phyloP scores from a whole-genome alignment of 2,888 invertebrate genomes.

The Oscheius sp. region DNA sequence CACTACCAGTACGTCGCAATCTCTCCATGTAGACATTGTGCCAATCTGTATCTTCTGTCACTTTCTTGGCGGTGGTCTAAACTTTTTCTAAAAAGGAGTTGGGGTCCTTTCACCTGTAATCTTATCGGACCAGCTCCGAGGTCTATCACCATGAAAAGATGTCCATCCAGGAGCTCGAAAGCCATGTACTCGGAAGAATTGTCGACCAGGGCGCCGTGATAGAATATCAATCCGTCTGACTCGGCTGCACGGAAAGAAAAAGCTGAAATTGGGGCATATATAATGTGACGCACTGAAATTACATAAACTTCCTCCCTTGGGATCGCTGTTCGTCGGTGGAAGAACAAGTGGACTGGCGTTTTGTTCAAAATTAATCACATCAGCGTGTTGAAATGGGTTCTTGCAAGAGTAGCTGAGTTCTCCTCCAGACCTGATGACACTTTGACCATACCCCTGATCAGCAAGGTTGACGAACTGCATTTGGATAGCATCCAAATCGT shows the following conservation, averaged over 20 bases:
- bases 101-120: constrained; percentile 77
- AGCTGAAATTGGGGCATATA: constrained; percentile 41
- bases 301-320: constrained; percentile 67
- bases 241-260: constrained; percentile 90
- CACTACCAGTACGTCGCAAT: constrained; percentile 66
- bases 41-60: constrained; percentile 60
- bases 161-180: constrained; percentile 91
- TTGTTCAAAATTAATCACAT: constrained; percentile 67
- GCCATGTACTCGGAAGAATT: constrained; percentile 84
- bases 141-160: constrained; percentile 90
- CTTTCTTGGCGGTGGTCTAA: constrained; percentile 36
- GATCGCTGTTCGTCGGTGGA: constrained; percentile 58
- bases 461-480: constrained; percentile 69
- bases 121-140: constrained; percentile 90
- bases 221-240: constrained; percentile 90
- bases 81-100: not conserved
- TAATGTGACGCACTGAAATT: constrained; percentile 23
- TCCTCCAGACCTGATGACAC: constrained; percentile 61
- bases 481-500: constrained; percentile 65
- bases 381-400: constrained; percentile 60
- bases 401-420: constrained; percentile 70
- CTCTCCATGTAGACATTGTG: constrained; percentile 69
- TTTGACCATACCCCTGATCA: constrained; percentile 70
- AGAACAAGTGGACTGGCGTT: constrained; percentile 54
- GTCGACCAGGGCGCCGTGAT: constrained; percentile 78